Evolutionary conservation across 2,888 invertebrate genomes (phyloP), one percentile per base, ranked within the genome.

Genomic region (Acleris emargana): DNA sequence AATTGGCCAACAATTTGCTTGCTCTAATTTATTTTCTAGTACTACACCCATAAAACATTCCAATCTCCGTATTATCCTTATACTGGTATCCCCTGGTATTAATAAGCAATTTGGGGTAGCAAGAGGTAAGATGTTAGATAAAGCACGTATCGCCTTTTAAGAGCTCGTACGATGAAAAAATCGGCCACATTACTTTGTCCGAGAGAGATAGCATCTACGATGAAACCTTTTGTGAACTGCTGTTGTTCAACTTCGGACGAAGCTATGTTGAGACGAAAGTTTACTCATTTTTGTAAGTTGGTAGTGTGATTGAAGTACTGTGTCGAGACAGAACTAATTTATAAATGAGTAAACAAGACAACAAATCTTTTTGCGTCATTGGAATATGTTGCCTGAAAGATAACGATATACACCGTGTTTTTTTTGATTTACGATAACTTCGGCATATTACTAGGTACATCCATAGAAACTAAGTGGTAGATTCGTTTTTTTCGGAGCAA

Each of bases 61-160:
- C 53, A 64, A 54, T 58, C 22, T 18, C 32, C 28, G 43, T 67
- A 47, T 71, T 67, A 67, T 54, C 38, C 55, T 53, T 45, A 50
- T 22, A 52, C 55, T 58, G 58, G 63, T 60, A 69, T 62, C 71
- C 68, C 76, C 54, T 49, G 67, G 60, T 72, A 75, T 73, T 77
- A 77, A 74, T 72, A 79, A 78, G 76, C 76, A 74, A 79, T 79
- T 82, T 78, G 67, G 75, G 72, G 69, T 59, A 72, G 68, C 64
- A 54, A 54, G 45, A 69, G 72, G 76, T 51, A 22, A 57, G 68
- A 68, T 68, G 32, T 6, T 7, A 76, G 83, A 83, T 83, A 81
- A 68, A 58, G 45, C 82, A 83, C 82, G 83, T 68, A 66, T 50
- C 16, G 57, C 59, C 55, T 28, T 62, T 67, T 69, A 69, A 62